A percentile compares a stretch with the other conserved stretches of the same genome.
These are phyloP conservation scores for Sebastiscus albofasciatus DNA, from an alignment of 2,797 vertebrate genomes.

Conservation along the genomic window DNA sequence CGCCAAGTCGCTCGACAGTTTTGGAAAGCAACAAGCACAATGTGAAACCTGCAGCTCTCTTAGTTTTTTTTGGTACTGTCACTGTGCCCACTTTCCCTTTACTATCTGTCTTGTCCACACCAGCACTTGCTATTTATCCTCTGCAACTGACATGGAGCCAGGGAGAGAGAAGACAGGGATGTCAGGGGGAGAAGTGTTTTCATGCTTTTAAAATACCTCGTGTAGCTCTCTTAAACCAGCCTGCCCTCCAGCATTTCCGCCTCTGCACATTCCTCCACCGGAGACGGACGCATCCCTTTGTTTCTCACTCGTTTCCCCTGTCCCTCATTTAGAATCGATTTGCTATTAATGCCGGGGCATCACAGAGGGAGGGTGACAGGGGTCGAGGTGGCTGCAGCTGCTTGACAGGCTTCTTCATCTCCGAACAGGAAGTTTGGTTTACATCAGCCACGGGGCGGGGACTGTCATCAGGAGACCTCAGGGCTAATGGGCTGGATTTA, in stretches of 20 bases:
- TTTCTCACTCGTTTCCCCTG: slow-evolving; percentile 61
- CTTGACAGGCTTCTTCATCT: slow-evolving; percentile 85
- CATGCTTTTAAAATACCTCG: slow-evolving; percentile 13
- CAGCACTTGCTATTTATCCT: slow-evolving; percentile 13
- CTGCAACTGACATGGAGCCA: slow-evolving; percentile 7
- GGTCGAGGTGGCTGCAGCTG: slow-evolving; percentile 62
- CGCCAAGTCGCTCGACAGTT: neutral
- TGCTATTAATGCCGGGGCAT: slow-evolving; percentile 77
- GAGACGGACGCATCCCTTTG: slow-evolving; percentile 64
- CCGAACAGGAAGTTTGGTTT: slow-evolving; percentile 82
- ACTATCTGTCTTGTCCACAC: neutral
- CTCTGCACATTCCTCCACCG: slow-evolving; percentile 44
- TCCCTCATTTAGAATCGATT: slow-evolving; percentile 80
- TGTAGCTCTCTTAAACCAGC: slow-evolving; percentile 8
- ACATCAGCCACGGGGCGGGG: slow-evolving; percentile 80
- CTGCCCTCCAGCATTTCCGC: slow-evolving; percentile 10
- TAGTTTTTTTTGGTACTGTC: neutral
- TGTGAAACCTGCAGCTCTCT: slow-evolving; percentile 2
- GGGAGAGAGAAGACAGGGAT: neutral
- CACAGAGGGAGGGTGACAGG: slow-evolving; percentile 69
- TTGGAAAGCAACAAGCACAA: neutral
- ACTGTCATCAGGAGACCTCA: slow-evolving; percentile 69
- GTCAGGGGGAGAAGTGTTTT: slow-evolving; percentile 38
- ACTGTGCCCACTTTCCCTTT: neutral
- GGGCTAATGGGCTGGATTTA: slow-evolving; percentile 79